Conservation (phyloP, 2,888 invertebrate genomes). For the Synanthedon vespiformis region DNA sequence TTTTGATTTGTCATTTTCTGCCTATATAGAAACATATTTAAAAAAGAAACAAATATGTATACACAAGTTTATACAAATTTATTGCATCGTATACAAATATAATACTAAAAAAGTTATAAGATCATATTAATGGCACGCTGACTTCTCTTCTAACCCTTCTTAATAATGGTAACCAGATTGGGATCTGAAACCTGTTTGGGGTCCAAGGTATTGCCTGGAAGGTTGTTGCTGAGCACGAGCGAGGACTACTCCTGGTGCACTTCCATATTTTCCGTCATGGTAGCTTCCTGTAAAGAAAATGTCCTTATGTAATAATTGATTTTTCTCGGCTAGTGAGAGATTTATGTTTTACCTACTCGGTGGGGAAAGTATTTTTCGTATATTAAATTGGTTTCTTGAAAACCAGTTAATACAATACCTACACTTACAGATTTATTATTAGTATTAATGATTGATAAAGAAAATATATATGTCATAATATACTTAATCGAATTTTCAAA, state of each 20-base stretch:
- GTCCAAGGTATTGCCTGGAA: constrained; percentile 22
- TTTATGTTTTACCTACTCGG: too few species aligned
- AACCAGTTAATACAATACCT: too few species aligned
- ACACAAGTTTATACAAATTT: neutral
- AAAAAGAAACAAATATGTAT: neutral
- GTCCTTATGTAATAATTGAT: too few species aligned
- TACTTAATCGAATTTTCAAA: too few species aligned
- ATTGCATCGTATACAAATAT: neutral
- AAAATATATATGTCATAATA: too few species aligned
- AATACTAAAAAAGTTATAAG: neutral
- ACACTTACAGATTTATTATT: too few species aligned
- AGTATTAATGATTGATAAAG: too few species aligned
- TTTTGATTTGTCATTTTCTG: too few species aligned
- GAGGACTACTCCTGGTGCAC: constrained; percentile 24
- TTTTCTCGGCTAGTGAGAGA: too few species aligned
- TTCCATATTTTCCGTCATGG: constrained; percentile 37
- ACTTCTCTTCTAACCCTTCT: neutral
- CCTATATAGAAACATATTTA: neutral
- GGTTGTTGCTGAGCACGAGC: constrained; percentile 28
- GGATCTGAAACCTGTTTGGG: constrained; percentile 18
- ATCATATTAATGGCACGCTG: constrained; percentile 1
- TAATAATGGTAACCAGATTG: constrained; percentile 27
- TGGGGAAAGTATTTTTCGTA: too few species aligned
- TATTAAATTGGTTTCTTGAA: too few species aligned
- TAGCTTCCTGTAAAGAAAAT: constrained; percentile 43